phyloP scores from a whole-genome alignment of 1,140 invertebrate genomes.

The Tetragonula clypearis region DNA sequence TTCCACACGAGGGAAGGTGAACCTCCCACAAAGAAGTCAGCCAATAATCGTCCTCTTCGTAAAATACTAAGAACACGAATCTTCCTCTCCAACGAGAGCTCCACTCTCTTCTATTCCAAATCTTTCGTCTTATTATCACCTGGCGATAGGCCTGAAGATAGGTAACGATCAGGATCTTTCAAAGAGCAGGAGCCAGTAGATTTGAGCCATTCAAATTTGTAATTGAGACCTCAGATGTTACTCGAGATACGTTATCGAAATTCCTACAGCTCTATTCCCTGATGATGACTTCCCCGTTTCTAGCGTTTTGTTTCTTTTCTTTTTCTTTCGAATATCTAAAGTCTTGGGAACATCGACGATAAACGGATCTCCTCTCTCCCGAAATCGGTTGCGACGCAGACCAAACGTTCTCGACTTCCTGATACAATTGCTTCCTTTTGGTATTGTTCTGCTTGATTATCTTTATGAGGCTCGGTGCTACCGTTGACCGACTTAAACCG shows the following conservation, averaged over 20 bases:
- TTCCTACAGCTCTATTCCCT: neutral
- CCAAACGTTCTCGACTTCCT: neutral
- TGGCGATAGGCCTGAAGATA: neutral
- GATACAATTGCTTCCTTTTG: neutral
- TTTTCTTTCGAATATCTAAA: neutral
- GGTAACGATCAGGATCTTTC: constrained; percentile 60
- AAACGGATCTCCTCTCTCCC: neutral
- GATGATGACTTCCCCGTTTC: neutral
- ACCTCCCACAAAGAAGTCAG: neutral
- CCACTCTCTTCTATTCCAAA: neutral
- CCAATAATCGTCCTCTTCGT: neutral
- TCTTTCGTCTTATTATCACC: neutral
- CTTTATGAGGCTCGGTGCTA: neutral
- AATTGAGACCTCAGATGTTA: neutral
- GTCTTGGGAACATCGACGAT: neutral
- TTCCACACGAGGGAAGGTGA: neutral
- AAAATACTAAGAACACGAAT: neutral
- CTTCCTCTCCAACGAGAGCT: neutral
- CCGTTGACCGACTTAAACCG: constrained; percentile 41
- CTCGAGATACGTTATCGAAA: neutral
- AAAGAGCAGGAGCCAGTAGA: constrained; percentile 75
- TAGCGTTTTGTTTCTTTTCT: neutral
- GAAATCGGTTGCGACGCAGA: neutral
- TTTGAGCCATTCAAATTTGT: constrained; percentile 69
- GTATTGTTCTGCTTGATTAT: neutral